These are phyloP conservation scores for Drosophila grimshawi DNA, from an alignment of 1,140 invertebrate genomes.

Conservation along the genomic window DNA sequence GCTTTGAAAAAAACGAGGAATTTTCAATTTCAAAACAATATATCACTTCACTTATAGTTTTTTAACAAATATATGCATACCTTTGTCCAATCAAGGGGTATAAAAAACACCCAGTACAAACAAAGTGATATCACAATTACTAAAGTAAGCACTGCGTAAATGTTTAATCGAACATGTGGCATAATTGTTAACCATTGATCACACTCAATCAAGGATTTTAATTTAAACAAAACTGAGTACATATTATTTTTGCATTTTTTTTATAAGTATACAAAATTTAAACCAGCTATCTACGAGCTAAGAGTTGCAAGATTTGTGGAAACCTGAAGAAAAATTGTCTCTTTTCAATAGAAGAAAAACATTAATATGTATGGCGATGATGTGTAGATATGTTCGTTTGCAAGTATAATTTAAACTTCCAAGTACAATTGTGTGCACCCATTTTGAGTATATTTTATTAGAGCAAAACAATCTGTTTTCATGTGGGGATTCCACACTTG, in stretches of 20 bases:
- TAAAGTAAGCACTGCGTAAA: neutral
- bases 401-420: neutral
- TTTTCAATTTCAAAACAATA: too few relatives aligned
- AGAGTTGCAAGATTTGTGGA: neutral
- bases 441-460: neutral
- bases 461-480: too few relatives aligned
- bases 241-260: slow-evolving; percentile 7
- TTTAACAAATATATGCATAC: slow-evolving; percentile 38
- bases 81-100: slow-evolving; percentile 64
- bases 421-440: neutral
- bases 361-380: too few relatives aligned
- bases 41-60: neutral
- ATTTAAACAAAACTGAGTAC: neutral
- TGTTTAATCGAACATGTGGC: neutral
- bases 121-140: slow-evolving; percentile 6
- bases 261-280: neutral
- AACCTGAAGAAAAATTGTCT: neutral
- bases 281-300: neutral
- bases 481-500: too few relatives aligned
- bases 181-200: slow-evolving; percentile 1
- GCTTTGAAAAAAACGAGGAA: neutral
- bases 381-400: neutral
- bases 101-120: slow-evolving; percentile 60
- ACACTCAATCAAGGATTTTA: slow-evolving; percentile 3
- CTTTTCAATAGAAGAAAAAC: neutral